Evolutionary conservation across 2,888 invertebrate species (phyloP).

Genomic region (Lycaena phlaeas): DNA sequence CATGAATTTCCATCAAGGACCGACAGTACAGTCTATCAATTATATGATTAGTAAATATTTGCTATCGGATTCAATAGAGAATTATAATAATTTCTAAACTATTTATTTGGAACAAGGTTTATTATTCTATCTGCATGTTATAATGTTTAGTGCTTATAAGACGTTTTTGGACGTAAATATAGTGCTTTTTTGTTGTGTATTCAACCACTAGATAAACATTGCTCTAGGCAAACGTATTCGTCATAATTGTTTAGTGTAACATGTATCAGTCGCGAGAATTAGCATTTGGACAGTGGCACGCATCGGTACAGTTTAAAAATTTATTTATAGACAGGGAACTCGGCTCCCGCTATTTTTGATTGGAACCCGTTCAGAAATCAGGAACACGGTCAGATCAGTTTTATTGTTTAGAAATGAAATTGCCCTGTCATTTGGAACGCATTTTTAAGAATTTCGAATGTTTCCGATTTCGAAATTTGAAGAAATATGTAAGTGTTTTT

Average conservation of each 20-base stretch:
- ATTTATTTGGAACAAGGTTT: too few species aligned
- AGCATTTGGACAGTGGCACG: slow-evolving; percentile 40
- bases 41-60: too few species aligned
- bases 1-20: too few species aligned
- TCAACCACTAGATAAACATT: slow-evolving; percentile 20
- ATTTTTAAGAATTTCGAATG: slow-evolving; percentile 18
- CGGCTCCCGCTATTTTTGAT: slow-evolving; percentile 59
- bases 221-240: slow-evolving; percentile 33
- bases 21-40: too few species aligned
- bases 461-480: neutral
- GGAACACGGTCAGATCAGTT: slow-evolving; percentile 45
- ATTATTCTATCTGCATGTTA: too few species aligned
- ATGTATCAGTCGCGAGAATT: slow-evolving; percentile 25
- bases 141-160: too few species aligned
- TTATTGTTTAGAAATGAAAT: slow-evolving; percentile 34
- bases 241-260: slow-evolving; percentile 33
- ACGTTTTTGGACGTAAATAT: too few species aligned
- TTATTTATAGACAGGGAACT: slow-evolving; percentile 54
- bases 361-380: slow-evolving; percentile 45
- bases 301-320: slow-evolving; percentile 34
- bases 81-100: too few species aligned
- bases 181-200: too few species aligned
- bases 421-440: slow-evolving; percentile 37
- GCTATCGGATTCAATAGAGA: too few species aligned
- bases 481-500: slow-evolving; percentile 2